A percentile compares a stretch with the other conserved stretches of the same genome.
Evolutionary conservation across 2,888 invertebrate genomes (phyloP).

Genomic region (Cosmia pyralina): DNA sequence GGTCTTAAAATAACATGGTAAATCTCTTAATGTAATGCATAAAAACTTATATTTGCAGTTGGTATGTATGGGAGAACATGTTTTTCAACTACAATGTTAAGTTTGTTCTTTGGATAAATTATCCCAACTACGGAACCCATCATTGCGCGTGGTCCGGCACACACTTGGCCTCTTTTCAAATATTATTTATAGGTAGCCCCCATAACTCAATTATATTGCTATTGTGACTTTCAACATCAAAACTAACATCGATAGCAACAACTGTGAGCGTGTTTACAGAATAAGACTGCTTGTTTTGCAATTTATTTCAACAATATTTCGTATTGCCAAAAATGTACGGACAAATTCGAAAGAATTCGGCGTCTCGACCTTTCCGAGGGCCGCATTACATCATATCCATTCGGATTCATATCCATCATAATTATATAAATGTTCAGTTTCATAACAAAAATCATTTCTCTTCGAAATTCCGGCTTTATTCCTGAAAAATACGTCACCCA

Average conservation of each 20-base stretch:
- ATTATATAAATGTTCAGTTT: not conserved
- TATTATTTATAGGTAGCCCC: too few species aligned
- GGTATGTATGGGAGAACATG: too few species aligned
- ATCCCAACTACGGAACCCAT: too few species aligned
- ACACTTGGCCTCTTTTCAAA: too few species aligned
- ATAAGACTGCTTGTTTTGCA: not conserved
- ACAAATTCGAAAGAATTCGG: conserved; percentile 1
- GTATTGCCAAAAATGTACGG: not conserved
- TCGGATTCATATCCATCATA: not conserved
- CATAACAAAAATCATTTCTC: conserved; percentile 7
- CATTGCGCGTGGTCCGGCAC: too few species aligned
- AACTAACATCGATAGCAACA: not conserved
- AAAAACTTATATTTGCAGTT: too few species aligned
- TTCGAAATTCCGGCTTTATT: conserved; percentile 30
- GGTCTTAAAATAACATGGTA: too few species aligned
- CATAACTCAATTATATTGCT: not conserved
- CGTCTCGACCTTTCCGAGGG: not conserved
- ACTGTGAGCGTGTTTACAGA: not conserved
- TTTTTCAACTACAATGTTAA: too few species aligned
- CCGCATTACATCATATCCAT: conserved; percentile 2
- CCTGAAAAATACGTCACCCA: conserved; percentile 75
- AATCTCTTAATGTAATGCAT: too few species aligned
- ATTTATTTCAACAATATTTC: not conserved
- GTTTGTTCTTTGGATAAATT: too few species aligned
- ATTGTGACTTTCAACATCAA: not conserved